Evolutionary conservation across 2,797 vertebrate genomes (phyloP).

Genomic region (Girardinus metallicus): DNA sequence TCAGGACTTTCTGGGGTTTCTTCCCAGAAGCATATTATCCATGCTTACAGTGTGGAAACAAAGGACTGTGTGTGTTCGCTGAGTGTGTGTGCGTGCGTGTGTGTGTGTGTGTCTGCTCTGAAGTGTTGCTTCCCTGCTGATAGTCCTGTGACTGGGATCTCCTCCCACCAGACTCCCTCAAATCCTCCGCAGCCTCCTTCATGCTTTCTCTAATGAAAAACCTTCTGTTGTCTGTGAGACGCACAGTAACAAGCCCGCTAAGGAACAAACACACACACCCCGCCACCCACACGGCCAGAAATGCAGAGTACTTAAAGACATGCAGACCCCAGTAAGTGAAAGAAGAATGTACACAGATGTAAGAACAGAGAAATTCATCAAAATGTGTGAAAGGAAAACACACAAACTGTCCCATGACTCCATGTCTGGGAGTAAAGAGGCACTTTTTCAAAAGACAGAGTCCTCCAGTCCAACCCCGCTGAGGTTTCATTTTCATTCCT

Average conservation of each 20-base stretch:
- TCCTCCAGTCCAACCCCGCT: slow-evolving; percentile 50
- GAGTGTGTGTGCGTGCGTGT: not conserved
- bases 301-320: slow-evolving; percentile 2
- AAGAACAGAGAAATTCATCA: slow-evolving; percentile 8
- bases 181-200: slow-evolving; percentile 49
- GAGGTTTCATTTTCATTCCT: slow-evolving; percentile 57
- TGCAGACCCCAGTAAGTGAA: slow-evolving; percentile 4
- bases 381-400: slow-evolving; percentile 36
- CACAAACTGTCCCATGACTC: slow-evolving; percentile 43
- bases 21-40: slow-evolving; percentile 1
- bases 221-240: slow-evolving; percentile 43
- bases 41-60: slow-evolving; percentile 11
- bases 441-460: slow-evolving; percentile 36
- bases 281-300: not conserved
- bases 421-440: slow-evolving; percentile 47
- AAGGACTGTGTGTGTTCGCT: slow-evolving; percentile 6
- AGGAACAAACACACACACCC: slow-evolving; percentile 4
- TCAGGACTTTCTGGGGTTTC: slow-evolving; percentile 3
- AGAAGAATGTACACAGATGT: slow-evolving; percentile 4
- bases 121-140: slow-evolving; percentile 64
- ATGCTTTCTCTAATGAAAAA: slow-evolving; percentile 69
- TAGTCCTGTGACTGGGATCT: slow-evolving; percentile 68
- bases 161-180: slow-evolving; percentile 50
- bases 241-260: slow-evolving; percentile 19
- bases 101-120: slow-evolving; percentile 16